Percentiles rank a stretch among this genome's conserved stretches.
These are phyloP conservation scores for Panulirus ornatus DNA, from an alignment of 1,140 invertebrate species.

Conservation along the genomic window DNA sequence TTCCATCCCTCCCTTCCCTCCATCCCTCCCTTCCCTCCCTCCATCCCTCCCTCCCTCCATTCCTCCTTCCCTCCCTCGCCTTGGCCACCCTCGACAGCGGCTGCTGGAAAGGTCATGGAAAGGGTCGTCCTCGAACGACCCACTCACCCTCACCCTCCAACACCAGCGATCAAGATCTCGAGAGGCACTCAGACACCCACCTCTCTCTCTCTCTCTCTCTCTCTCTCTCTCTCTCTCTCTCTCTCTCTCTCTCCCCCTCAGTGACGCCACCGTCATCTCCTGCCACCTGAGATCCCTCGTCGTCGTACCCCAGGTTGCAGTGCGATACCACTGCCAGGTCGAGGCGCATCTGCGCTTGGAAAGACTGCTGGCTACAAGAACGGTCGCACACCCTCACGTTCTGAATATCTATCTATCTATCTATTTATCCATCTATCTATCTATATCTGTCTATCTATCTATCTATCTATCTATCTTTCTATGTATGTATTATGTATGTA, in stretches of 20 bases:
- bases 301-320: background rate
- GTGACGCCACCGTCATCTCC: too few species aligned
- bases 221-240: background rate
- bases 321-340: too few species aligned
- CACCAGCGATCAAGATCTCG: too few species aligned
- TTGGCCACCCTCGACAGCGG: background rate
- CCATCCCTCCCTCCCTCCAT: slow-evolving; percentile 1
- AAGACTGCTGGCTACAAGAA: too few species aligned
- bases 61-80: too few species aligned
- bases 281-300: background rate
- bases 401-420: too few species aligned
- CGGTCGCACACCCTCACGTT: too few species aligned
- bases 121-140: background rate
- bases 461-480: too few species aligned
- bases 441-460: too few species aligned
- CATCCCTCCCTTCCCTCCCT: background rate
- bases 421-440: too few species aligned
- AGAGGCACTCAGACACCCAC: background rate
- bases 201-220: background rate
- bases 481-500: too few species aligned
- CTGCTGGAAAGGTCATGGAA: background rate
- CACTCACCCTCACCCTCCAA: background rate
- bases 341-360: too few species aligned
- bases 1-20: background rate
- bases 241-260: background rate